These are phyloP conservation scores for Psittacara wagleri DNA, from an alignment of 2,113 vertebrate species.

Conservation along the genomic window DNA sequence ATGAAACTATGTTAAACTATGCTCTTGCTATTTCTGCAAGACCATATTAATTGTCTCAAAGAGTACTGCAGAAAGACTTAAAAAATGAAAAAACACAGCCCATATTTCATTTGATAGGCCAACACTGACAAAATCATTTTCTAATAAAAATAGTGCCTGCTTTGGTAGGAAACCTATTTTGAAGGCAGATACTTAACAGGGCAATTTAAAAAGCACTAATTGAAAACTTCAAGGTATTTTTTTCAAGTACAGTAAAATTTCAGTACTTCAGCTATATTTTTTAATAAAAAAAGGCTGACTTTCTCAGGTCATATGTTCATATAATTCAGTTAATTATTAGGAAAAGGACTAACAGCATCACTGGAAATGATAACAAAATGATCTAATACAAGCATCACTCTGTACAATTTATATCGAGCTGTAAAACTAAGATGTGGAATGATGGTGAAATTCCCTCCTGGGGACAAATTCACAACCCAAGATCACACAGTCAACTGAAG, in stretches of 20 bases:
- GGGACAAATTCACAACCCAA: neutral
- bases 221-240: neutral
- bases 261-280: neutral
- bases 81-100: neutral
- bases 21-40: neutral
- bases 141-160: neutral
- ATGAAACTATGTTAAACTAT: neutral
- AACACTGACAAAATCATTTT: neutral
- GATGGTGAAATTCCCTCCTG: neutral
- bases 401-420: neutral
- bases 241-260: neutral
- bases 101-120: neutral
- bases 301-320: neutral
- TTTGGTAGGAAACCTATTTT: neutral
- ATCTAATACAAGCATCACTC: neutral
- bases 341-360: neutral
- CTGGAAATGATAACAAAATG: neutral
- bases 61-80: neutral
- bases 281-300: neutral
- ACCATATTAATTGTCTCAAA: neutral
- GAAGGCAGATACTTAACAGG: neutral
- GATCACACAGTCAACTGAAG: neutral
- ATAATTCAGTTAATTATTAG: neutral
- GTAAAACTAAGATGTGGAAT: neutral
- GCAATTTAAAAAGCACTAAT: neutral